A percentile compares a stretch with the other conserved stretches of the same genome.
These are phyloP conservation scores for Empidonax alnorum DNA, from an alignment of 2,113 vertebrate species.

Conservation along the genomic window DNA sequence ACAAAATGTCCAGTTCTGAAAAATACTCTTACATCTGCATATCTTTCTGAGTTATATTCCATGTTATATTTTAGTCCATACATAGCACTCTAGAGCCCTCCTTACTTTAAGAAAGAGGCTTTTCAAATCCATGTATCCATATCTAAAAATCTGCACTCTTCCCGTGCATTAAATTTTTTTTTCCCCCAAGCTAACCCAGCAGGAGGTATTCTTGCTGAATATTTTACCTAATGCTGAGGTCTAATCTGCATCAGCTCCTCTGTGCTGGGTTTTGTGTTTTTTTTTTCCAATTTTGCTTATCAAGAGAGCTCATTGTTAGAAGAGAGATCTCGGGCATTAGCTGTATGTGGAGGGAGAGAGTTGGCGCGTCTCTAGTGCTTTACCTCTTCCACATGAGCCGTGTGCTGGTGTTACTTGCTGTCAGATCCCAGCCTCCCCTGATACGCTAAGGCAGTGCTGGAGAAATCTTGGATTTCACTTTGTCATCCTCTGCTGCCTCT, in stretches of 20 bases:
- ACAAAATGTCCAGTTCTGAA: not conserved
- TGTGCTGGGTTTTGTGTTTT: not conserved
- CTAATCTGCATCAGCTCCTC: not conserved
- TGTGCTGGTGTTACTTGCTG: not conserved
- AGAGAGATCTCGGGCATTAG: not conserved
- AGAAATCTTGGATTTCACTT: not conserved
- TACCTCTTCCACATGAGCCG: not conserved
- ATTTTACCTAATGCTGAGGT: not conserved
- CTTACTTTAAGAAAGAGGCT: not conserved
- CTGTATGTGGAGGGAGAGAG: accelerated
- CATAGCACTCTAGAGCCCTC: not conserved
- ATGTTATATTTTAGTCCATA: not conserved
- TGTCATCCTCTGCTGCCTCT: not conserved
- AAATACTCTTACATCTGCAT: not conserved
- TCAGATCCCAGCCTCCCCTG: not conserved
- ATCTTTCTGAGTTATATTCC: not conserved
- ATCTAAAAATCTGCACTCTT: not conserved
- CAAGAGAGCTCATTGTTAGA: not conserved
- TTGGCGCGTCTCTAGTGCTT: not conserved
- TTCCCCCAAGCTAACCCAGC: not conserved
- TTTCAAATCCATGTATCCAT: not conserved
- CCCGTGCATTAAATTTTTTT: not conserved
- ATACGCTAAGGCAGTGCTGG: accelerated
- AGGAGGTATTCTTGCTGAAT: not conserved
- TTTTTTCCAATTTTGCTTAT: not conserved